Conservation (phyloP, 2,888 invertebrate genomes). For the Cyclophora albipunctata region DNA sequence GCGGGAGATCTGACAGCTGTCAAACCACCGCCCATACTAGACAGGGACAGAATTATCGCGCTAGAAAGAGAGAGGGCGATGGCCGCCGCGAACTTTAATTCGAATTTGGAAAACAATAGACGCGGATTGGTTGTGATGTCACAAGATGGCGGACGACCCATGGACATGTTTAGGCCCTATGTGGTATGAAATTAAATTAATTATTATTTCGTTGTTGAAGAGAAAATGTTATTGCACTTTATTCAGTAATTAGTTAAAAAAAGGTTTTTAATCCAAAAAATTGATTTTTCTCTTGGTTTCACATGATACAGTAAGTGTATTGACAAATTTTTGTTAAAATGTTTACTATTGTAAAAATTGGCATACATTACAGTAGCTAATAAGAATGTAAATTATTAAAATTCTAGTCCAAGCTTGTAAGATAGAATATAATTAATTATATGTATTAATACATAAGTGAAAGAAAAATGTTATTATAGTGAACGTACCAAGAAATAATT, state of each 20-base stretch:
- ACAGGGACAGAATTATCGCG: slow-evolving; percentile 68
- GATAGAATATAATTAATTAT: too few relatives aligned
- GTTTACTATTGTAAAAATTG: too few relatives aligned
- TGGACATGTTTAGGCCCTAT: slow-evolving; percentile 73
- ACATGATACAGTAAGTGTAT: too few relatives aligned
- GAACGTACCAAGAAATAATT: too few relatives aligned
- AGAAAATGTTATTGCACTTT: slow-evolving; percentile 2
- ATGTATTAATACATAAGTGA: too few relatives aligned
- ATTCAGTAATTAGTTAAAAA: slow-evolving; percentile 8
- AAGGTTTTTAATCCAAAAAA: too few relatives aligned
- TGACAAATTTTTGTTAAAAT: too few relatives aligned
- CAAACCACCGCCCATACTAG: slow-evolving; percentile 57
- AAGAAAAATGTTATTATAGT: too few relatives aligned
- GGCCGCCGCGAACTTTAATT: slow-evolving; percentile 70
- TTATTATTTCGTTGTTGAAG: slow-evolving; percentile 39
- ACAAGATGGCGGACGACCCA: slow-evolving; percentile 62
- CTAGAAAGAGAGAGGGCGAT: slow-evolving; percentile 64
- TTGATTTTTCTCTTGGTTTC: too few relatives aligned
- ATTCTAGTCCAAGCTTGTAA: too few relatives aligned
- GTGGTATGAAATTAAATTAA: slow-evolving; percentile 63
- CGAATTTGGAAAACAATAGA: slow-evolving; percentile 67
- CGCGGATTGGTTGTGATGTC: slow-evolving; percentile 61
- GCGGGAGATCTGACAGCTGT: slow-evolving; percentile 66
- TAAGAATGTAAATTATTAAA: too few relatives aligned
- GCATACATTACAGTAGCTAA: too few relatives aligned